phyloP scores from a whole-genome alignment of 2,113 vertebrate genomes.

The Heloderma charlesbogerti region DNA sequence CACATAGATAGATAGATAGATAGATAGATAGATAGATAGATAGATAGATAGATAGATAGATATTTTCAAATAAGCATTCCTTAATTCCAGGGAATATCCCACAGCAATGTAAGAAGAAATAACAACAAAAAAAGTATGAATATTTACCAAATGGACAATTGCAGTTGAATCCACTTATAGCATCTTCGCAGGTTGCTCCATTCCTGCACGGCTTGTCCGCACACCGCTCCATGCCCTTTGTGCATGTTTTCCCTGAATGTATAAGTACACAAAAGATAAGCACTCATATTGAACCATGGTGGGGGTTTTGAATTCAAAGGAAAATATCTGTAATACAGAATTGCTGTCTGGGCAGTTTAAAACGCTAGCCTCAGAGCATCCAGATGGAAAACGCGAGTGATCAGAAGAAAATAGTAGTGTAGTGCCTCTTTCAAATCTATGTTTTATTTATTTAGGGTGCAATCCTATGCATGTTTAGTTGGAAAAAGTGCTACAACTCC shows the following conservation, averaged over 20 bases:
- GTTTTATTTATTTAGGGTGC: no score
- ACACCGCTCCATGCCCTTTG: slow-evolving; percentile 72
- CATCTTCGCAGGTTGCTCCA: slow-evolving; percentile 79
- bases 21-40: no score
- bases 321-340: neutral
- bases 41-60: no score
- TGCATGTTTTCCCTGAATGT: slow-evolving; percentile 77
- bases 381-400: neutral
- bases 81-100: neutral
- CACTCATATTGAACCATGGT: neutral
- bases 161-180: slow-evolving; percentile 78
- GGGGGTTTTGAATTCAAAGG: neutral
- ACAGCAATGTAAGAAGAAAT: slow-evolving; percentile 4
- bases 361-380: neutral
- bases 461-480: no score
- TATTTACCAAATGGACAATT: slow-evolving; percentile 79
- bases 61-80: no score
- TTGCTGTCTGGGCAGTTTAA: neutral
- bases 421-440: no score
- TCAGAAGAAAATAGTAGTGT: neutral
- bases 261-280: neutral
- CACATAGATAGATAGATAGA: neutral
- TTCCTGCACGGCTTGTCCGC: slow-evolving; percentile 79
- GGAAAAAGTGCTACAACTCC: no score
- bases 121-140: neutral